A percentile compares a stretch with the other conserved stretches of the same genome.
Evolutionary conservation across 2,113 vertebrate genomes (phyloP).

Genomic region (Elachura formosa): DNA sequence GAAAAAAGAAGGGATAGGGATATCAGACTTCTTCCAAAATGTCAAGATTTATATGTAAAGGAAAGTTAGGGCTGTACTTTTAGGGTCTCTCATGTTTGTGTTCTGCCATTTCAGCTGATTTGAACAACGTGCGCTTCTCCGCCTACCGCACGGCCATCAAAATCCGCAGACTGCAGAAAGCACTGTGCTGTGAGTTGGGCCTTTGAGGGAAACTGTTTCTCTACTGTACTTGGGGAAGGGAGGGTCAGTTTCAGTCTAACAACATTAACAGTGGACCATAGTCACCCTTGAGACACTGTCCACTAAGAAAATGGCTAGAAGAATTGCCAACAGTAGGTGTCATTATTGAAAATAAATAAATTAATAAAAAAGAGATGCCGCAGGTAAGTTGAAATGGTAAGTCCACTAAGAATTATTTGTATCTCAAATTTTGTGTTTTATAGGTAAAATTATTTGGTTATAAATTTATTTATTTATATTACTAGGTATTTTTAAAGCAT

Average conservation of each 20-base stretch:
- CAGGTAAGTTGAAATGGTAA: neutral
- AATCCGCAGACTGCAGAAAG: slow-evolving; percentile 94
- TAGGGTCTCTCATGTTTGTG: neutral
- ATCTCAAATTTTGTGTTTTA: neutral
- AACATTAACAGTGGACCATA: neutral
- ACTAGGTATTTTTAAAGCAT: neutral
- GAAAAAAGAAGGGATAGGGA: neutral
- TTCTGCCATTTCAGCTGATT: slow-evolving; percentile 79
- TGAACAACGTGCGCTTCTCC: slow-evolving; percentile 97
- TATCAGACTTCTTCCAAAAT: neutral
- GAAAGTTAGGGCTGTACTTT: neutral
- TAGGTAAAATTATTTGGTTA: neutral
- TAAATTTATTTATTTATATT: neutral
- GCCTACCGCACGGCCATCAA: slow-evolving; percentile 98
- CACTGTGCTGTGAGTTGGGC: slow-evolving; percentile 88
- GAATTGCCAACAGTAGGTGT: neutral
- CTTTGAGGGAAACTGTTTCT: neutral
- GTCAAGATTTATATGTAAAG: neutral
- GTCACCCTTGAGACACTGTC: neutral
- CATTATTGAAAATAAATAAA: neutral
- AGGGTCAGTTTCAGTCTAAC: neutral
- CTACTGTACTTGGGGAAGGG: neutral
- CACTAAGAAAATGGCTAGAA: neutral
- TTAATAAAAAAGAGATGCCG: neutral
- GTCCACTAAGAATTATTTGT: neutral